These are phyloP conservation scores for Drosophila subobscura DNA, from an alignment of 1,140 invertebrate species.

Conservation along the genomic window DNA sequence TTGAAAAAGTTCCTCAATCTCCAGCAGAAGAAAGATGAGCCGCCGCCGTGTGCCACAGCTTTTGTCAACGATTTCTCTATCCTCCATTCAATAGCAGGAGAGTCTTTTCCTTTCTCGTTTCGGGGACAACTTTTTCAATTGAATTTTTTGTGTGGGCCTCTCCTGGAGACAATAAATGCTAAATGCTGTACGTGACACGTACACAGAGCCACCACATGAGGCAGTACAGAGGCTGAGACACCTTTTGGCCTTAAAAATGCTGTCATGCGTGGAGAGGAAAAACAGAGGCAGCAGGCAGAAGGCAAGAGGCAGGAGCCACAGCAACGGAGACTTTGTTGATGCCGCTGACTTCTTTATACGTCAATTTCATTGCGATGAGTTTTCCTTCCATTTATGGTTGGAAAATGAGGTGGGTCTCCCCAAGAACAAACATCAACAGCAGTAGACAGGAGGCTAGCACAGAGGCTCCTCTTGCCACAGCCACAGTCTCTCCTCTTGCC, in stretches of 20 bases:
- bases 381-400: slow-evolving; percentile 68
- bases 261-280: slow-evolving; percentile 61
- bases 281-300: slow-evolving; percentile 16
- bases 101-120: slow-evolving; percentile 14
- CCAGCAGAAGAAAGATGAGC: too few species aligned
- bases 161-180: slow-evolving; percentile 68
- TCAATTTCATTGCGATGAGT: slow-evolving; percentile 71
- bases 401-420: slow-evolving; percentile 17
- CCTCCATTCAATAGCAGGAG: neutral
- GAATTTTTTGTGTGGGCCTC: slow-evolving; percentile 36
- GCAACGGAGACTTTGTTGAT: slow-evolving; percentile 63
- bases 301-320: neutral
- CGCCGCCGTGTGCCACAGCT: too few species aligned
- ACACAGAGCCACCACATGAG: slow-evolving; percentile 51
- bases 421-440: slow-evolving; percentile 66
- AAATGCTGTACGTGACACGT: slow-evolving; percentile 73
- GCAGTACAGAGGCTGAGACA: slow-evolving; percentile 12
- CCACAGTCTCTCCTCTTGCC: slow-evolving; percentile 9
- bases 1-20: neutral
- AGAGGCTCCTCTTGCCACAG: slow-evolving; percentile 59
- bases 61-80: slow-evolving; percentile 16
- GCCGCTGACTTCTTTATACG: slow-evolving; percentile 79
- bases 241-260: slow-evolving; percentile 54
- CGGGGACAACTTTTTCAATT: slow-evolving; percentile 61
- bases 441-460: slow-evolving; percentile 23